These are phyloP conservation scores for Blennius ocellaris DNA, from an alignment of 2,113 vertebrate species.

Conservation along the genomic window DNA sequence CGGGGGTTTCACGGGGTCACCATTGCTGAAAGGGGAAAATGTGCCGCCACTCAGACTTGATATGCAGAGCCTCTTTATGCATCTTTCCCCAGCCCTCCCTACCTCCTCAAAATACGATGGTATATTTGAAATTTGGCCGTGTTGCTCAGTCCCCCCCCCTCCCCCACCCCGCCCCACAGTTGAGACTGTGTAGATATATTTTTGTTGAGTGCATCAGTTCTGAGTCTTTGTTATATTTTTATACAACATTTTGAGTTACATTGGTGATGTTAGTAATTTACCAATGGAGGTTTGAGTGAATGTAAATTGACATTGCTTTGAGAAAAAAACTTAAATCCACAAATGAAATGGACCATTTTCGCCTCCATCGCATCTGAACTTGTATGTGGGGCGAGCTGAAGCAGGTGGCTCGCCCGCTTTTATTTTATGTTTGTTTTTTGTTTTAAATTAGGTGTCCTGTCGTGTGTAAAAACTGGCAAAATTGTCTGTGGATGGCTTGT, in stretches of 20 bases:
- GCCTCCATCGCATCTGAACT: conserved; percentile 41
- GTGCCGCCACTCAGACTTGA: conserved; percentile 81
- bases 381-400: conserved; percentile 23
- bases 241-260: conserved; percentile 72
- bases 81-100: background rate
- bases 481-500: conserved; percentile 66
- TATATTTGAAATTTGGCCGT: conserved; percentile 23
- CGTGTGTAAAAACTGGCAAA: conserved; percentile 48
- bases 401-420: background rate
- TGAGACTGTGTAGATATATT: conserved; percentile 70
- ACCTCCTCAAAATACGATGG: conserved; percentile 25
- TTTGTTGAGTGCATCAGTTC: conserved; percentile 65
- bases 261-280: conserved; percentile 66
- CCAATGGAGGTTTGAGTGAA: conserved; percentile 67
- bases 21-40: conserved; percentile 81
- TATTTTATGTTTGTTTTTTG: conserved; percentile 6
- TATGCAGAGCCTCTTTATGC: conserved; percentile 14
- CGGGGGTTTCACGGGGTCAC: conserved; percentile 88
- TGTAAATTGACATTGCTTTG: conserved; percentile 62
- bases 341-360: conserved; percentile 41
- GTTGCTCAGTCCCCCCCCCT: conserved; percentile 35
- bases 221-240: conserved; percentile 80
- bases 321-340: conserved; percentile 32
- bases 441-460: conserved; percentile 34
- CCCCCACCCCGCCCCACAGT: conserved; percentile 32